A percentile compares a stretch with the other conserved stretches of the same genome.
Evolutionary conservation across 92 coral and sea anemone species (phyloP).

Genomic region (Umimayanthus chanpuru): DNA sequence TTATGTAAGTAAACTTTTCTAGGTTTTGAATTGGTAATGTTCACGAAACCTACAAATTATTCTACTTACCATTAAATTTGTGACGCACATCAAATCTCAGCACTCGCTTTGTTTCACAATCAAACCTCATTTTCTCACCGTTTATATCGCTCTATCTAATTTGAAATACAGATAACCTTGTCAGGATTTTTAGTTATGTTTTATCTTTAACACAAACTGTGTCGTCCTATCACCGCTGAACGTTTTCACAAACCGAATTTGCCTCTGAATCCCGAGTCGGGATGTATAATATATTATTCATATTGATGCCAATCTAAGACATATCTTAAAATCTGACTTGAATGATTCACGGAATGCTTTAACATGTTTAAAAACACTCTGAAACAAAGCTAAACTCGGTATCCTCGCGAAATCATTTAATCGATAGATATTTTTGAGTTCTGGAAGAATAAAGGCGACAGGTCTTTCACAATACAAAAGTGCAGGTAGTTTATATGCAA

Average conservation of each 20-base stretch:
- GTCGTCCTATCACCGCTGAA: background rate
- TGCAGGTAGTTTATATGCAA: too few relatives aligned
- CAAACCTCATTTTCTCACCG: background rate
- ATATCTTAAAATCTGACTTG: background rate
- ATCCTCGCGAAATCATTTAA: background rate
- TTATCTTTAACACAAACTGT: background rate
- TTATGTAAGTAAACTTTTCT: constrained; percentile 72
- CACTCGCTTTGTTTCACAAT: background rate
- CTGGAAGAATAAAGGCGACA: too few relatives aligned
- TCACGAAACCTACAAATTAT: background rate
- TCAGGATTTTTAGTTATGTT: background rate
- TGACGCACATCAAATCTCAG: constrained; percentile 25
- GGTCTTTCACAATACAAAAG: too few relatives aligned
- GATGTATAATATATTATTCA: background rate
- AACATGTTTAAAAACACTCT: background rate
- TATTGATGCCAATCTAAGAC: background rate
- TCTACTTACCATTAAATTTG: background rate
- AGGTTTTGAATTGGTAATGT: background rate
- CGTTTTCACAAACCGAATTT: too few relatives aligned
- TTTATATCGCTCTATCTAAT: background rate
- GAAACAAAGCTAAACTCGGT: background rate
- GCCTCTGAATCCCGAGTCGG: background rate
- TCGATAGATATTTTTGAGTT: too few relatives aligned
- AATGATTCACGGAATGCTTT: background rate
- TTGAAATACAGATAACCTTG: too few relatives aligned